A percentile compares a stretch with the other conserved stretches of the same genome.
Evolutionary conservation across 2,797 vertebrate species (phyloP).

Genomic region (Gastrophryne carolinensis): DNA sequence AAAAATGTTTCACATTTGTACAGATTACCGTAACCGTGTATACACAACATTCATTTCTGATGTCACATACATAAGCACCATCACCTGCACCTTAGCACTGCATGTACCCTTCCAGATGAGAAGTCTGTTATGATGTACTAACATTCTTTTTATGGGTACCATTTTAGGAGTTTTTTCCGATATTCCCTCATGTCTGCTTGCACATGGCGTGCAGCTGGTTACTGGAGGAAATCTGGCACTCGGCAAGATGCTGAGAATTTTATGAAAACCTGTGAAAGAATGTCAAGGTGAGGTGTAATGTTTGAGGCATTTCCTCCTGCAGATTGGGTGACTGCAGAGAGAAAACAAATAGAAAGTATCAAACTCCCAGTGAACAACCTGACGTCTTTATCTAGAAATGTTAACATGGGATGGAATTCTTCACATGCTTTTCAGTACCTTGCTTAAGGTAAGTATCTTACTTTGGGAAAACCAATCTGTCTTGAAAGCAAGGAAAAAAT

Average conservation of each 20-base stretch:
- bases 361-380: conserved; percentile 51
- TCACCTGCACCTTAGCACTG: background rate
- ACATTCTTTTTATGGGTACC: conserved; percentile 17
- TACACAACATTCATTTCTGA: background rate
- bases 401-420: conserved; percentile 58
- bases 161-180: conserved; percentile 10
- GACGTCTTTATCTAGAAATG: conserved; percentile 49
- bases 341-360: conserved; percentile 53
- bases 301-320: conserved; percentile 43
- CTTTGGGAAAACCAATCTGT: conserved; percentile 59
- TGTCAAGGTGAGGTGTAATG: conserved; percentile 48
- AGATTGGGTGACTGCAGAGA: conserved; percentile 35
- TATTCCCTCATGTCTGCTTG: conserved; percentile 11
- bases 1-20: background rate
- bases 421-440: conserved; percentile 55
- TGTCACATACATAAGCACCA: background rate
- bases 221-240: conserved; percentile 38
- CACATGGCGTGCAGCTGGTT: conserved; percentile 18
- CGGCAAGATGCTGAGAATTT: conserved; percentile 25
- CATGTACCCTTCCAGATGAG: background rate
- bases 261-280: conserved; percentile 33
- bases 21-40: background rate
- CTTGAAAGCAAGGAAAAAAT: conserved; percentile 58
- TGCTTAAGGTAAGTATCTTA: conserved; percentile 55
- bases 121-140: background rate